Evolutionary conservation across 2,888 invertebrate genomes (phyloP).

Genomic region (Rhorus exstirpatorius): DNA sequence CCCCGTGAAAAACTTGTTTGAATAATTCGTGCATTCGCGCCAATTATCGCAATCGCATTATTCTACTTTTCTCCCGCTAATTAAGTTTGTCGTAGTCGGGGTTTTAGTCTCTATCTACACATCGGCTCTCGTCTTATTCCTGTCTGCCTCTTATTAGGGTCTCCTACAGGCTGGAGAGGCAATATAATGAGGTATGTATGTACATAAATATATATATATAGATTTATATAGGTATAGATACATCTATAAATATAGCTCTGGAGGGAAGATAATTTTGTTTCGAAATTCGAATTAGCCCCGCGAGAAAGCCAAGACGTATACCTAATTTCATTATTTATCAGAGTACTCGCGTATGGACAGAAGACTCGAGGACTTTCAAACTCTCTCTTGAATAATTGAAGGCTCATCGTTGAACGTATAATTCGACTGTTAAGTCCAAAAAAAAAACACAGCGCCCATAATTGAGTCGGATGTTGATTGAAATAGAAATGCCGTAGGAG

Average conservation of each 20-base stretch:
- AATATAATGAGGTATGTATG: not conserved
- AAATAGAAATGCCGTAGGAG: not conserved
- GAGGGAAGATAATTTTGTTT: slow-evolving; percentile 50
- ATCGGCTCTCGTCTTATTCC: not conserved
- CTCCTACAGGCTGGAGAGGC: not conserved
- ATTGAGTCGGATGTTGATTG: slow-evolving; percentile 18
- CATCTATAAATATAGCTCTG: too few species aligned
- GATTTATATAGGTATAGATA: too few species aligned
- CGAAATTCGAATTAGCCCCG: slow-evolving; percentile 47
- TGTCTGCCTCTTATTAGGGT: not conserved
- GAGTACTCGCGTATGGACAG: not conserved
- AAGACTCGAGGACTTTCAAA: slow-evolving; percentile 2
- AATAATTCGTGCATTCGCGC: slow-evolving; percentile 46
- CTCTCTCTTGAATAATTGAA: slow-evolving; percentile 27
- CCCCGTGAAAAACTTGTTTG: not conserved
- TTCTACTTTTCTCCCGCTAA: slow-evolving; percentile 44
- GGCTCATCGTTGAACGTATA: not conserved
- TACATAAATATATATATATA: not conserved
- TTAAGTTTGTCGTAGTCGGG: slow-evolving; percentile 23
- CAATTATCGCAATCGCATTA: slow-evolving; percentile 59
- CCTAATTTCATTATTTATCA: slow-evolving; percentile 22
- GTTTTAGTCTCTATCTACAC: not conserved
- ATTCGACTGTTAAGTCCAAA: not conserved
- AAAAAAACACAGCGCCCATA: not conserved
- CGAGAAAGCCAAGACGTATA: slow-evolving; percentile 12